Evolutionary conservation across 2,888 invertebrate genomes (phyloP), one percentile per base, ranked within the genome.

Genomic region (Caradrina kadenii): DNA sequence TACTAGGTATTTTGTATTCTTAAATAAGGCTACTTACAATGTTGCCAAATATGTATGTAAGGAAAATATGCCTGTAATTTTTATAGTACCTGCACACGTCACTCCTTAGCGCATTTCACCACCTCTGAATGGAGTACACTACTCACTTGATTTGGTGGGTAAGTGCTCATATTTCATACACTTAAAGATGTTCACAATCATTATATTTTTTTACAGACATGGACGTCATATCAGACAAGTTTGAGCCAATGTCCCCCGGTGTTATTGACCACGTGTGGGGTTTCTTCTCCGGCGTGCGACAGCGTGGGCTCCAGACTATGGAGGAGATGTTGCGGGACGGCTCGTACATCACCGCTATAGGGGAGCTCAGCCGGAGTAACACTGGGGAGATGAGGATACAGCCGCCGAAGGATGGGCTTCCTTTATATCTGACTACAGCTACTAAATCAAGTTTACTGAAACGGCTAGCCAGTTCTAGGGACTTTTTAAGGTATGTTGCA

Each of bases 251-350:
- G 83, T 96, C 97, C 0, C 96, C 97, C 3, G 97, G 97, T 11
- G 96, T 98, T 54, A 97, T 98, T 75, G 98, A 98, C 91, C 97
- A 98, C 86, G 96, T 98, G 26, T 97, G 98, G 96, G 98, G 98
- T 2, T 98, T 98, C 91, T 97, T 99, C 88, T 97, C 97, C 82
- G 98, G 98, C 21, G 97, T 98, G 21, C 96, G 98, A 0, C 98
- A 98, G 87, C 97, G 98, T 74, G 99, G 99, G 0, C 94, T 98
- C 26, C 98, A 99, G 91, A 98, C 98, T 8, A 98, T 98, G 59
- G 99, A 99, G 90, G 97, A 98, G 92, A 98, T 99, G 97, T 94
- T 99, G 6, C 95, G 98, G 0, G 98, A 98, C 86, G 98, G 98
- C 19, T 97, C 98, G 60, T 96, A 97, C 78, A 96, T 99, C 55